These are phyloP conservation scores for Gyrodactylus salaris DNA, from an alignment of 1,140 invertebrate species.

Conservation along the genomic window DNA sequence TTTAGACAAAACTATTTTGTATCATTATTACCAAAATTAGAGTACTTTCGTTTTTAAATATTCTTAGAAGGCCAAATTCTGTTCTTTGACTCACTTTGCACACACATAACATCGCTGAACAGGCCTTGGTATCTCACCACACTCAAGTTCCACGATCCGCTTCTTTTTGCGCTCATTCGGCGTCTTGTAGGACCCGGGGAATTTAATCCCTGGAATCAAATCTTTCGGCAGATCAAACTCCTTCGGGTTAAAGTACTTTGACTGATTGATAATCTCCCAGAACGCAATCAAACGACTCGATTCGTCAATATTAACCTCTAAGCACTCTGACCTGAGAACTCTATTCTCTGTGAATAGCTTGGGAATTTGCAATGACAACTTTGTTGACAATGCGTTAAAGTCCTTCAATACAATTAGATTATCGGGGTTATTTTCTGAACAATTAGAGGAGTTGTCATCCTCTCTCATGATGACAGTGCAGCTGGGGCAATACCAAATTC, in stretches of 20 bases:
- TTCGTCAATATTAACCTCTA: neutral
- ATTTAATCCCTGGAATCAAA: slow-evolving; percentile 4
- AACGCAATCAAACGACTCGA: neutral
- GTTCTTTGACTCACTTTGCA: neutral
- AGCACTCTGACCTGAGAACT: neutral
- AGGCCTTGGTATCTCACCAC: neutral
- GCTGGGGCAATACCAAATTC: slow-evolving; percentile 53
- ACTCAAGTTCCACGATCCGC: neutral
- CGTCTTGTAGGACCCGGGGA: neutral
- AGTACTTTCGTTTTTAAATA: no score
- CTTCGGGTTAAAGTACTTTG: neutral
- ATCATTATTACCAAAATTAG: no score
- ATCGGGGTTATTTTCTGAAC: neutral
- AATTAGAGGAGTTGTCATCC: neutral
- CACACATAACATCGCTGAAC: neutral
- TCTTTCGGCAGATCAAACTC: slow-evolving; percentile 4
- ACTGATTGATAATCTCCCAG: neutral
- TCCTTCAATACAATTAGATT: neutral
- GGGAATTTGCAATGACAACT: neutral
- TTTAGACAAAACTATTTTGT: no score
- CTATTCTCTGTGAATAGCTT: neutral
- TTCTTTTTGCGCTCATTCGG: neutral
- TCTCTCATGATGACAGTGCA: slow-evolving; percentile 21
- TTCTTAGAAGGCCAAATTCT: no score
- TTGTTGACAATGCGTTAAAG: neutral